A percentile compares a stretch with the other conserved stretches of the same genome.
Evolutionary conservation across 2,797 vertebrate species (phyloP).

Genomic region (Triplophysa yarkandensis): DNA sequence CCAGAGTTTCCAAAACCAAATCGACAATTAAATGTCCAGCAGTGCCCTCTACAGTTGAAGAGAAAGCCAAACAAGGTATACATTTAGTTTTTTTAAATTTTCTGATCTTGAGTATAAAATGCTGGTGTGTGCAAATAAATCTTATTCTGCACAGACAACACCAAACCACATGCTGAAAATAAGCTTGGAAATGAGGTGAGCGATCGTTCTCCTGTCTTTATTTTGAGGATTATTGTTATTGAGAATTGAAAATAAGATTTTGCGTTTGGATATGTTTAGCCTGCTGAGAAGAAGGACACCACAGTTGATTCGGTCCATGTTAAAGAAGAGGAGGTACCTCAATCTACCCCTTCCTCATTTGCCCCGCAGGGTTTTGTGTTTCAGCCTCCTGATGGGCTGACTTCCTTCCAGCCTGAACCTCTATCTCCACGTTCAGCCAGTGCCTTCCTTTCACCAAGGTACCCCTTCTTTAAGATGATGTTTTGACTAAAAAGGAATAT

Average conservation of each 20-base stretch:
- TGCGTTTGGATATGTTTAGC: constrained; percentile 22
- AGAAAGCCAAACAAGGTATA: constrained; percentile 60
- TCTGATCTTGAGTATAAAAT: neutral
- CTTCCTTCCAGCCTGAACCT: constrained; percentile 77
- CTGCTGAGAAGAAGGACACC: constrained; percentile 30
- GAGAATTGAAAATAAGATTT: neutral
- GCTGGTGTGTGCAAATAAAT: neutral
- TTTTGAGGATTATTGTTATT: neutral
- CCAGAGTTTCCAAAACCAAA: constrained; percentile 64
- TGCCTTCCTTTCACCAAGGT: constrained; percentile 80
- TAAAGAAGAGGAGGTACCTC: constrained; percentile 54
- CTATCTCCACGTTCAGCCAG: constrained; percentile 81
- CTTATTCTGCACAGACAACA: constrained; percentile 11
- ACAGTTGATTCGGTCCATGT: neutral
- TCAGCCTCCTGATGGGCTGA: constrained; percentile 80
- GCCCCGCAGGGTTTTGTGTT: constrained; percentile 89
- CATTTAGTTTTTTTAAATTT: neutral
- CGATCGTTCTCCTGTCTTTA: neutral
- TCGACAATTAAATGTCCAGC: constrained; percentile 47
- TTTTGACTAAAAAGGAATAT: too few species aligned
- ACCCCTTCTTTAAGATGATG: neutral
- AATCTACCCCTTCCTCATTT: constrained; percentile 74
- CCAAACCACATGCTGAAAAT: neutral
- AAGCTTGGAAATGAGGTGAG: constrained; percentile 44
- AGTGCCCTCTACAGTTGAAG: constrained; percentile 51